Evolutionary conservation across 92 coral and sea anemone species (phyloP).

Genomic region (Porites lobata): DNA sequence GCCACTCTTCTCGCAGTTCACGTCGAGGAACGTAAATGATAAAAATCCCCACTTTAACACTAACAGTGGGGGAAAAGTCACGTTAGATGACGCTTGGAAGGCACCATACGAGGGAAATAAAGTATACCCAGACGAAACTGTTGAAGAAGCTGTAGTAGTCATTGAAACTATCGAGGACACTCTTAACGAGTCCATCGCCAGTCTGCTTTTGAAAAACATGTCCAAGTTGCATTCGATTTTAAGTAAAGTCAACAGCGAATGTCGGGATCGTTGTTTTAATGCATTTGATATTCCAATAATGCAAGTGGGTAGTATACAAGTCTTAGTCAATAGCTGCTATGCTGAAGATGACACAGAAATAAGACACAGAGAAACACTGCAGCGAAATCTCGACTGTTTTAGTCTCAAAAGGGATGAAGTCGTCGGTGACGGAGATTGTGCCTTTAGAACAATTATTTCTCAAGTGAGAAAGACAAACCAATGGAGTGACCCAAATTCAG

Average conservation of each 20-base stretch:
- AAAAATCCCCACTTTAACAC: slow-evolving; percentile 33
- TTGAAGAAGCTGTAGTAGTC: not conserved
- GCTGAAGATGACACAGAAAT: not conserved
- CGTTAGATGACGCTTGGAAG: not conserved
- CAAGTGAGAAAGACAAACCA: slow-evolving; percentile 28
- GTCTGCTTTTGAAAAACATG: slow-evolving; percentile 7
- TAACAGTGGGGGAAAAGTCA: slow-evolving; percentile 17
- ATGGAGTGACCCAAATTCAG: slow-evolving; percentile 42
- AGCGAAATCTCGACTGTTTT: slow-evolving; percentile 14
- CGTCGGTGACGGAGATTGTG: slow-evolving; percentile 36
- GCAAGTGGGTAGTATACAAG: slow-evolving; percentile 11
- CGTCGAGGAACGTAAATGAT: not conserved
- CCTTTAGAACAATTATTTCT: slow-evolving; percentile 14
- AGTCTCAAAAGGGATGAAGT: not conserved
- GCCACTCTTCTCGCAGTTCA: not conserved
- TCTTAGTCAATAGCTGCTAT: not conserved
- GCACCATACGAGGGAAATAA: not conserved
- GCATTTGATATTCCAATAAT: slow-evolving; percentile 22
- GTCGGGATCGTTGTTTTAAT: slow-evolving; percentile 2
- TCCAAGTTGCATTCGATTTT: not conserved
- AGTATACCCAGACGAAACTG: not conserved
- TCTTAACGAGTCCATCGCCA: not conserved
- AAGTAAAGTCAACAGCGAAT: not conserved
- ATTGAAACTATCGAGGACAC: slow-evolving; percentile 6
- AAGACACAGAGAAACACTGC: not conserved